phyloP scores from a whole-genome alignment of 2,113 vertebrate species.

The Halcyon malimbica region DNA sequence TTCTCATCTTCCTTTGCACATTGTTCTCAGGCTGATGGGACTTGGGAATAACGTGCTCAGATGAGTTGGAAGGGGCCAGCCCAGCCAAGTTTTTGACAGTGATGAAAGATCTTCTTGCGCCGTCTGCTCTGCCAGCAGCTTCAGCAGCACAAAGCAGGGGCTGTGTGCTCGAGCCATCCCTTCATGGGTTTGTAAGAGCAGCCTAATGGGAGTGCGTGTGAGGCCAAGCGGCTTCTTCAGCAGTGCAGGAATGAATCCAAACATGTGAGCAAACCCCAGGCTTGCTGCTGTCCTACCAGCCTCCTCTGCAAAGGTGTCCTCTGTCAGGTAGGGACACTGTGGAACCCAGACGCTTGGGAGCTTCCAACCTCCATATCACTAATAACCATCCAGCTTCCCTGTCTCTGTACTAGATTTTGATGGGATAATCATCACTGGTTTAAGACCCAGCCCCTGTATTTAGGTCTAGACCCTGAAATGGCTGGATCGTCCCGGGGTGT shows the following conservation, averaged over 20 bases:
- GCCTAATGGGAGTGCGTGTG: neutral
- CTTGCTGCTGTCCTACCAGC: neutral
- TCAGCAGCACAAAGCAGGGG: neutral
- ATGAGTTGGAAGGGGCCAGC: neutral
- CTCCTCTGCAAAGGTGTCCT: neutral
- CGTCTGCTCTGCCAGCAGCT: neutral
- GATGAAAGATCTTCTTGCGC: neutral
- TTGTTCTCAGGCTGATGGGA: neutral
- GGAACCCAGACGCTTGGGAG: neutral
- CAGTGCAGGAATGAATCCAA: neutral
- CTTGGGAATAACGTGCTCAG: neutral
- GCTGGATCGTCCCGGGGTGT: neutral
- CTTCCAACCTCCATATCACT: neutral
- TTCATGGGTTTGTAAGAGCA: neutral
- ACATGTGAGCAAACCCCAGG: neutral
- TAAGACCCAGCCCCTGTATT: neutral
- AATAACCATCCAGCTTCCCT: neutral
- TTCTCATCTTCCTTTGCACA: conserved; percentile 7
- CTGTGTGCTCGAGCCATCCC: neutral
- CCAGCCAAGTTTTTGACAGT: conserved; percentile 17
- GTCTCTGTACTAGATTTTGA: neutral
- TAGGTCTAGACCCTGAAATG: fast-evolving
- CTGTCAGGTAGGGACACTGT: neutral
- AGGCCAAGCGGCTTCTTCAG: neutral
- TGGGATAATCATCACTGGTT: neutral